Percentiles rank a stretch among this genome's conserved stretches.
phyloP scores from a whole-genome alignment of 1,140 invertebrate species.

The Penaeus japonicus region DNA sequence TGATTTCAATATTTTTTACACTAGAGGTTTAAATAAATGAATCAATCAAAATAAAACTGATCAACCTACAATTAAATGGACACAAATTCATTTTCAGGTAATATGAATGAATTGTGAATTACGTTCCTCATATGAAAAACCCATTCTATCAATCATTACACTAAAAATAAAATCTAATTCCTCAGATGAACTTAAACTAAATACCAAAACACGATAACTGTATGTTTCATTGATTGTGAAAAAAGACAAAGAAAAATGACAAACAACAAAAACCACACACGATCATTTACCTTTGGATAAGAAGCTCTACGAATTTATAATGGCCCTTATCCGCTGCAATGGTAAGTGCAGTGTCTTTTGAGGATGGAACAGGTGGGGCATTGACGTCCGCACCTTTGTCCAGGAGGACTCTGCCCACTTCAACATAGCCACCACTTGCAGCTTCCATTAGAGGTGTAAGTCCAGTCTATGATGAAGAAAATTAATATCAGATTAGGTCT shows the following conservation, averaged over 20 bases:
- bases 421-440: slow-evolving; percentile 97
- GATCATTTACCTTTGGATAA: slow-evolving; percentile 61
- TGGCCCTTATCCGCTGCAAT: slow-evolving; percentile 99
- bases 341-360: slow-evolving; percentile 96
- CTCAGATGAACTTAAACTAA: no score
- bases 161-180: no score
- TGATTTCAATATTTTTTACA: no score
- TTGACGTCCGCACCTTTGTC: slow-evolving; percentile 99
- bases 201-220: no score
- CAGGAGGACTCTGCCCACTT: slow-evolving; percentile 93
- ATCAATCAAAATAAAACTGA: no score
- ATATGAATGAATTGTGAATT: no score
- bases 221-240: no score
- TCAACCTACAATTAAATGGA: no score
- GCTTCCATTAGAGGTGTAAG: slow-evolving; percentile 99
- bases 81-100: no score
- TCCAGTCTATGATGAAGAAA: slow-evolving; percentile 75
- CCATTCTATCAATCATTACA: no score
- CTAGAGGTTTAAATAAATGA: no score
- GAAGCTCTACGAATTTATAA: slow-evolving; percentile 68
- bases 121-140: no score
- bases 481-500: not conserved
- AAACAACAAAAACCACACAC: not conserved
- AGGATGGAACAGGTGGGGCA: slow-evolving; percentile 96
- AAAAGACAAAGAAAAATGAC: not conserved